Percentiles rank a stretch among this genome's conserved stretches.
phyloP scores from a whole-genome alignment of 1,140 invertebrate species.

The Drosophila pandora region DNA sequence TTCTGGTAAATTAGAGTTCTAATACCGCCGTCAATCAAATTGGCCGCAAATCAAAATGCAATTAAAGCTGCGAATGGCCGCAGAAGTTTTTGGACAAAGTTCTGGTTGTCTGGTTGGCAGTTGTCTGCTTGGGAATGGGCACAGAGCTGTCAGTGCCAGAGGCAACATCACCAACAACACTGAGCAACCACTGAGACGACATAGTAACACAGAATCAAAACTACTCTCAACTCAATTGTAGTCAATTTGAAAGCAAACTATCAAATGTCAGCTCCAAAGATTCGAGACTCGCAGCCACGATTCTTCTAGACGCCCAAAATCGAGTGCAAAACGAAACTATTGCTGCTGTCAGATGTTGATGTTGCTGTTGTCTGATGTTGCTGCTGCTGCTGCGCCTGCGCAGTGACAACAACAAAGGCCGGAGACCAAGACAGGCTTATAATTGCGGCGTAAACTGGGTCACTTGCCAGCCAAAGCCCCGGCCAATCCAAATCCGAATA shows the following conservation, averaged over 20 bases:
- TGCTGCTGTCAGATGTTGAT: conserved; percentile 37
- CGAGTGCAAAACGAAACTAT: conserved; percentile 58
- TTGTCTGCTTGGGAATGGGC: conserved; percentile 63
- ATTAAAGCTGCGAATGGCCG: conserved; percentile 53
- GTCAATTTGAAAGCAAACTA: conserved; percentile 80
- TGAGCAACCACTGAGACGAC: conserved; percentile 54
- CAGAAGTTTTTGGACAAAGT: conserved; percentile 61
- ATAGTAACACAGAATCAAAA: conserved; percentile 70
- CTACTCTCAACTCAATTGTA: conserved; percentile 65
- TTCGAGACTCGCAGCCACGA: conserved; percentile 37
- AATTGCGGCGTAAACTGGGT: conserved; percentile 79
- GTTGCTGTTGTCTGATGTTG: conserved; percentile 16
- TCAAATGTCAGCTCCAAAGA: conserved; percentile 72
- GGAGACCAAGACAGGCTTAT: conserved; percentile 61
- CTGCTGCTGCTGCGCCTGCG: conserved; percentile 56
- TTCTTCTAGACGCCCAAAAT: conserved; percentile 62
- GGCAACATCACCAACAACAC: conserved; percentile 44
- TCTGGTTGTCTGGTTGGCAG: conserved; percentile 32
- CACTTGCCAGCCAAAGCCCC: conserved; percentile 35
- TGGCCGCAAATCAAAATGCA: conserved; percentile 65
- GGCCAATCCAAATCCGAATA: conserved; percentile 44
- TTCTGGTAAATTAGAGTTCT: neutral
- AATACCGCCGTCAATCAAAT: conserved; percentile 47
- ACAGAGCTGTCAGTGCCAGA: conserved; percentile 60
- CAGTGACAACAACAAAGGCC: conserved; percentile 44